phyloP scores from a whole-genome alignment of 1,140 invertebrate genomes.

The Brachionus asplanchnoidis region DNA sequence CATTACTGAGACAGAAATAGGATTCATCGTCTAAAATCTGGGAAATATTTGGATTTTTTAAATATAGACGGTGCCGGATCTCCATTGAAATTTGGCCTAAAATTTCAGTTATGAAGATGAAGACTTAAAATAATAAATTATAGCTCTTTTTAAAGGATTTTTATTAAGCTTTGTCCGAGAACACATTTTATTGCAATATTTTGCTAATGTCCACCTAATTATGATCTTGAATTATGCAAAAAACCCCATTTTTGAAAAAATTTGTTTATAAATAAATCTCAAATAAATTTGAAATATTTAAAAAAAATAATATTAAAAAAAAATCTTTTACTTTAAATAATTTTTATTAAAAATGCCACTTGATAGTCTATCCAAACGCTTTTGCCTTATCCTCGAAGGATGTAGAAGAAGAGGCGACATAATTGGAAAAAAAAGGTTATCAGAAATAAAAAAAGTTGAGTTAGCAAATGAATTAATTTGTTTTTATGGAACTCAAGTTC shows the following conservation, averaged over 20 bases:
- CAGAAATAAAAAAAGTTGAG: constrained; percentile 4
- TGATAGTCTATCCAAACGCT: background rate
- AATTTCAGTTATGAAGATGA: background rate
- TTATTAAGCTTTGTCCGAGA: background rate
- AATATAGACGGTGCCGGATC: background rate
- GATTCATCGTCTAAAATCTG: no score
- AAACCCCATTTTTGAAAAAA: background rate
- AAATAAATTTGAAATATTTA: background rate
- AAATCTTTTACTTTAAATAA: constrained; percentile 5
- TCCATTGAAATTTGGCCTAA: background rate
- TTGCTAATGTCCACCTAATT: background rate
- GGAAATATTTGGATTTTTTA: no score
- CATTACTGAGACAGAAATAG: no score
- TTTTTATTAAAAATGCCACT: constrained; percentile 14
- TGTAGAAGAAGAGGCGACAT: background rate
- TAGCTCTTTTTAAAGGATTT: constrained; percentile 2
- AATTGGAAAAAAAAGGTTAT: background rate
- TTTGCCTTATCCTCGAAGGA: background rate
- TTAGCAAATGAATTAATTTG: constrained; percentile 9
- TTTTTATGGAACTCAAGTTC: constrained; percentile 12
- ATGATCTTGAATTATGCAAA: background rate
- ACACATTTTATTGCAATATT: constrained; percentile 9
- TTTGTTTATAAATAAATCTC: background rate
- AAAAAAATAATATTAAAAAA: constrained; percentile 1
- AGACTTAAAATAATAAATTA: constrained; percentile 10